Percentiles rank a stretch among this genome's conserved stretches.
These are phyloP conservation scores for Scaptomyza reducta DNA, from an alignment of 2,888 invertebrate species.

Conservation along the genomic window DNA sequence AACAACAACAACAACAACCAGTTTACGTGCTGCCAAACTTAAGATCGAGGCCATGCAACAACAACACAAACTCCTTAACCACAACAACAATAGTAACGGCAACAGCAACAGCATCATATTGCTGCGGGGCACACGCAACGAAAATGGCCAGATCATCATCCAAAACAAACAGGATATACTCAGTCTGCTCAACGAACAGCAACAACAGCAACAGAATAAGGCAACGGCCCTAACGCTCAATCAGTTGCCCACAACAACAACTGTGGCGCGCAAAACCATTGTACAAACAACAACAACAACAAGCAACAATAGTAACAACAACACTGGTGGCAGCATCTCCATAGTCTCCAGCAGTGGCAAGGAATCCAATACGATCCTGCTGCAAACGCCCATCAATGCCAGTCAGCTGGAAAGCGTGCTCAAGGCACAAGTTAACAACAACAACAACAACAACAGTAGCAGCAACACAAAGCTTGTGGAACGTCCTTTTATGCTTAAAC, in stretches of 20 bases:
- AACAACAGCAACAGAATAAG: slow-evolving; percentile 65
- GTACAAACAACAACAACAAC: slow-evolving; percentile 63
- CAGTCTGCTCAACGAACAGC: slow-evolving; percentile 82
- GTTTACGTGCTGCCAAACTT: slow-evolving; percentile 67
- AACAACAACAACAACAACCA: slow-evolving; percentile 59
- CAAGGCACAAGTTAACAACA: slow-evolving; percentile 56
- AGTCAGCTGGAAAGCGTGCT: slow-evolving; percentile 83
- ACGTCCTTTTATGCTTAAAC: slow-evolving; percentile 80
- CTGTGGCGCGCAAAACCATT: slow-evolving; percentile 81
- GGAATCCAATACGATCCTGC: slow-evolving; percentile 80
- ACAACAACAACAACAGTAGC: slow-evolving; percentile 31
- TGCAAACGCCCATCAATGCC: slow-evolving; percentile 84
- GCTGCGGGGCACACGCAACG: slow-evolving; percentile 84
- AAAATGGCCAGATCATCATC: slow-evolving; percentile 84
- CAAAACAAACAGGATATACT: slow-evolving; percentile 84
- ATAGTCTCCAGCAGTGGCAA: slow-evolving; percentile 65
- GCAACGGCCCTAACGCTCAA: slow-evolving; percentile 79
- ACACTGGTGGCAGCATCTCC: slow-evolving; percentile 46
- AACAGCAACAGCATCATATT: slow-evolving; percentile 83
- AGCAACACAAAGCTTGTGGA: slow-evolving; percentile 59
- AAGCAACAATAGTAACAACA: slow-evolving; percentile 25
- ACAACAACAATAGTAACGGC: slow-evolving; percentile 59
- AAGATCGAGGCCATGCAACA: slow-evolving; percentile 78
- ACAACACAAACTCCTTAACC: slow-evolving; percentile 37
- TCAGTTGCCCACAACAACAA: slow-evolving; percentile 81